Conservation (phyloP, 2,888 invertebrate genomes). For the Cephus pygmeus region DNA sequence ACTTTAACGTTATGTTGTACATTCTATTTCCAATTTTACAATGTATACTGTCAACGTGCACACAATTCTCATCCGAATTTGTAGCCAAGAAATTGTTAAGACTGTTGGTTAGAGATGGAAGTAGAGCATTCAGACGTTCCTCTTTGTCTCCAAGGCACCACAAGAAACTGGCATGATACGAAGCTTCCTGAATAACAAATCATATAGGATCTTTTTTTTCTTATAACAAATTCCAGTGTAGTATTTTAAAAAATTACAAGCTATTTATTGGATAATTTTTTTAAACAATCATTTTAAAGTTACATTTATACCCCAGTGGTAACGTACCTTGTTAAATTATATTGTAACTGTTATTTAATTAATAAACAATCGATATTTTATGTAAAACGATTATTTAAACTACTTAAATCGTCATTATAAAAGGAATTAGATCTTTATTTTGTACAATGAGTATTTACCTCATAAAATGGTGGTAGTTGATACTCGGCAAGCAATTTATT, state of each 20-base stretch:
- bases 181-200: slow-evolving; percentile 73
- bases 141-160: slow-evolving; percentile 81
- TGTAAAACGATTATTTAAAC: background rate
- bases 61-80: slow-evolving; percentile 64
- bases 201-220: background rate
- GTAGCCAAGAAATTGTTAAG: slow-evolving; percentile 59
- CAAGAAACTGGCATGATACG: slow-evolving; percentile 85
- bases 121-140: slow-evolving; percentile 65
- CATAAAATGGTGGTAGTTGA: slow-evolving; percentile 80
- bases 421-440: background rate
- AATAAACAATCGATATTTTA: background rate
- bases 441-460: slow-evolving; percentile 67
- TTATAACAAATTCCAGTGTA: background rate
- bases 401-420: background rate
- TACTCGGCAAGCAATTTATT: slow-evolving; percentile 80
- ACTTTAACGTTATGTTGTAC: slow-evolving; percentile 71
- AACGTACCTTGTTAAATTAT: background rate
- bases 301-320: background rate
- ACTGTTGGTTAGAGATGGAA: slow-evolving; percentile 68
- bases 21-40: slow-evolving; percentile 84
- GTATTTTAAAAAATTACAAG: background rate
- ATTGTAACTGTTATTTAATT: background rate
- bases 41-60: slow-evolving; percentile 70
- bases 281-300: background rate
- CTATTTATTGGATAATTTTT: no score